Evolutionary conservation across 1,140 invertebrate species (phyloP).

Genomic region (Hylaeus volcanicus): DNA sequence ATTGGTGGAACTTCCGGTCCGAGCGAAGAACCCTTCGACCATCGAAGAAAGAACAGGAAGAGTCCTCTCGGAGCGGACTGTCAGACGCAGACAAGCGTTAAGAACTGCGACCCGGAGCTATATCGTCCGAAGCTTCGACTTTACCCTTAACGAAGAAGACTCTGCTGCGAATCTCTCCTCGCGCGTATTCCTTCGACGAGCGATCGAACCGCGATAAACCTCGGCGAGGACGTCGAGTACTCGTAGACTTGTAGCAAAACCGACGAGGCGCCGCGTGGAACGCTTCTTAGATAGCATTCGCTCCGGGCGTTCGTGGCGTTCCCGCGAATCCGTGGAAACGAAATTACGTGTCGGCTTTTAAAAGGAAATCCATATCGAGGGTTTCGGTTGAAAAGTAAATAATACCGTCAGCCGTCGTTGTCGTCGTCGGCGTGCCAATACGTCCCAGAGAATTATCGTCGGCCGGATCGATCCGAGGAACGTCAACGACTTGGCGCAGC

Average conservation of each 20-base stretch:
- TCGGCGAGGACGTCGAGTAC: not conserved
- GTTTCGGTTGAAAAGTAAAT: conserved; percentile 28
- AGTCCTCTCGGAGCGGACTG: conserved; percentile 12
- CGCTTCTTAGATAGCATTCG: no score
- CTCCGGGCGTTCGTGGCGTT: no score
- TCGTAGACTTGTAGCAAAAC: not conserved
- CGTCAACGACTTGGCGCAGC: conserved; percentile 62
- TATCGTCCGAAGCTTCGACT: not conserved
- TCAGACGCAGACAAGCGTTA: conserved; percentile 27
- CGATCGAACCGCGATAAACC: conserved; percentile 52
- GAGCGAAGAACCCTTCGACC: not conserved
- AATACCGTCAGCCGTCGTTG: conserved; percentile 20
- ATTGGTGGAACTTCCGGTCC: conserved; percentile 7
- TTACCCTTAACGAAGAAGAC: conserved; percentile 35
- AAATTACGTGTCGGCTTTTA: not conserved
- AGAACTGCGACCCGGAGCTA: conserved; percentile 3
- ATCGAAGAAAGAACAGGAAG: conserved; percentile 16
- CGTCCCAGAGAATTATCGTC: conserved; percentile 39
- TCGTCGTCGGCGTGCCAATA: conserved; percentile 8
- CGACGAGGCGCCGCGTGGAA: no score
- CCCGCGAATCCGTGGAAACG: not conserved
- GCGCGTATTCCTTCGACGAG: conserved; percentile 17
- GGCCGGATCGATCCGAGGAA: conserved; percentile 53
- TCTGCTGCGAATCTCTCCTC: conserved; percentile 12
- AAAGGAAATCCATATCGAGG: conserved; percentile 33